Conservation (phyloP, 1,140 invertebrate genomes). For the Myzus persicae region DNA sequence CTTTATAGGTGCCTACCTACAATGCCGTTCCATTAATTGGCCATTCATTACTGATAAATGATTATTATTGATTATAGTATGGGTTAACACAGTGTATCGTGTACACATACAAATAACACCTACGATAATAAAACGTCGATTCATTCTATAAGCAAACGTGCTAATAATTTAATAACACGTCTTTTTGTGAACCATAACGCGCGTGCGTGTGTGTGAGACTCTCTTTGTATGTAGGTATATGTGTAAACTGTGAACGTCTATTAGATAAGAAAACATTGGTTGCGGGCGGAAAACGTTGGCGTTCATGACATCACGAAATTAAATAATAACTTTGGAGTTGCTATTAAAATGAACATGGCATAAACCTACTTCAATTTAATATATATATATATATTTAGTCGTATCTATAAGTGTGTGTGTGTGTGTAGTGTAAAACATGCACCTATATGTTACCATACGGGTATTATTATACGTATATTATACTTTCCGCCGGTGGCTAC, state of each 20-base stretch:
- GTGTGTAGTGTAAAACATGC: not conserved
- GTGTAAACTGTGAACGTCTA: not conserved
- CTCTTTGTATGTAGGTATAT: not conserved
- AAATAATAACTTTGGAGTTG: slow-evolving; percentile 30
- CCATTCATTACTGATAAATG: not conserved
- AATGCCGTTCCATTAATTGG: slow-evolving; percentile 18
- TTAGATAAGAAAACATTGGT: slow-evolving; percentile 31
- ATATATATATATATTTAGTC: not conserved
- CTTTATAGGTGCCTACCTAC: not conserved
- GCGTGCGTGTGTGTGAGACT: not conserved
- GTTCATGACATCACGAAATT: slow-evolving; percentile 47
- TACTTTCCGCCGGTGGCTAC: slow-evolving; percentile 27
- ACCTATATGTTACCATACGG: slow-evolving; percentile 28
- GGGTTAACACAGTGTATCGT: not conserved
- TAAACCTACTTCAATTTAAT: not conserved
- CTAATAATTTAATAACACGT: slow-evolving; percentile 50
- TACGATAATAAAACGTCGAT: not conserved
- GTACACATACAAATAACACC: not conserved
- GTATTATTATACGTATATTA: slow-evolving; percentile 34
- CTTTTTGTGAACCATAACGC: not conserved
- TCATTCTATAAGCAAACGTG: not conserved
- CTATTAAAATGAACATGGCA: not conserved
- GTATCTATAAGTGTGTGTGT: not conserved
- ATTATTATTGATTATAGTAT: not conserved
- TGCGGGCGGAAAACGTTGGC: slow-evolving; percentile 46